Conservation (phyloP, 2,797 vertebrate species). For the Myotis pilosus region DNA sequence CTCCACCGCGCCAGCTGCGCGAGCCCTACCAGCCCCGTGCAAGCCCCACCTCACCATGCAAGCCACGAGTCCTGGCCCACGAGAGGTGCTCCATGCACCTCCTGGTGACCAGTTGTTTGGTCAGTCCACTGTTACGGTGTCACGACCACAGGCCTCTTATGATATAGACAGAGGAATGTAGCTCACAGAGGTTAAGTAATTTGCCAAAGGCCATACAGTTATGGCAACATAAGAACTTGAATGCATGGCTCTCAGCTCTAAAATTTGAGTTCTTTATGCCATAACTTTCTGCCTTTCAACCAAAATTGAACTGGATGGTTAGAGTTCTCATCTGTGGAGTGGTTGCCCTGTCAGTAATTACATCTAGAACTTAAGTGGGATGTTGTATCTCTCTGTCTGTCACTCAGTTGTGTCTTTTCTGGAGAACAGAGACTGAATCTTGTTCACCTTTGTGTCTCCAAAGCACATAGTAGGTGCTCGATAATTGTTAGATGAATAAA, state of each 20-base stretch:
- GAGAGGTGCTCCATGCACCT: no score
- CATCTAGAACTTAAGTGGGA: background rate
- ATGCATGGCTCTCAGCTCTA: background rate
- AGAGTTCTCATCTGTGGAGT: background rate
- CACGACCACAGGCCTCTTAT: no score
- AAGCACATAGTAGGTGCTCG: background rate
- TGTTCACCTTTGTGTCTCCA: background rate
- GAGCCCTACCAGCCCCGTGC: no score
- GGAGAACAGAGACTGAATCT: background rate
- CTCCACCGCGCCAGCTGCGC: rapidly evolving
- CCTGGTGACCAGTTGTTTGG: no score
- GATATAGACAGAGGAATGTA: background rate
- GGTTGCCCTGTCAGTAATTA: background rate
- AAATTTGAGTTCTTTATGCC: background rate
- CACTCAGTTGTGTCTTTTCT: background rate
- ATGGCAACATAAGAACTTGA: background rate
- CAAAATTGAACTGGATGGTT: background rate
- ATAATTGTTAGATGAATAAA: background rate
- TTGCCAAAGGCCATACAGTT: background rate
- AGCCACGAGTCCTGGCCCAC: no score
- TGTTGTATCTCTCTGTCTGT: background rate
- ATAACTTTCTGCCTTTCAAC: background rate
- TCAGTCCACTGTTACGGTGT: no score
- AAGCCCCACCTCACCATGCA: no score
- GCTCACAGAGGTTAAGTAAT: background rate